Evolutionary conservation across 2,113 vertebrate species (phyloP), one percentile per base, ranked within the genome.

Genomic region (Corydoras maculifer): DNA sequence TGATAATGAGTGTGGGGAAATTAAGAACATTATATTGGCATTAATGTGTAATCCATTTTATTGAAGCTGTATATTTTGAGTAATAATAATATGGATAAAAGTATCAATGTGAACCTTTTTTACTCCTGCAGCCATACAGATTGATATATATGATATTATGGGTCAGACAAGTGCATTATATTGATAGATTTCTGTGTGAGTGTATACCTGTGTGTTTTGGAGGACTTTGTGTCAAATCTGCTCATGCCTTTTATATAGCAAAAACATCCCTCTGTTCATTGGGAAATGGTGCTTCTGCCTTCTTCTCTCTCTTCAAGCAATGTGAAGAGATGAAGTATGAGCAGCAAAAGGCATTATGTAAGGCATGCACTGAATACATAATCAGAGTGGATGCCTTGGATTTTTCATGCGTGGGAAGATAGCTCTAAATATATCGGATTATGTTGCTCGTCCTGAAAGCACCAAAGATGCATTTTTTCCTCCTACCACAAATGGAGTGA

Each of bases 321-420:
- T 58, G 71, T 79, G 72, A 82, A 62, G 74, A 81, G 81, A 81
- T 82, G 66, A 81, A 81, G 81, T 84, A 83, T 86, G 80, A 87
- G 83, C 86, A 81, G 82, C 78, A 83, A 82, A 87, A 77, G 50
- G 70, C 69, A 53, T 91, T 89, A 88, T 63, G 75, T 86, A 89
- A 90, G 59, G 2, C 82, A 76, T 76, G 81, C 84, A 84, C 77
- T 78, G 79, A 88, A 87, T 84, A 83, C 75, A 78, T 82, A 88
- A 89, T 82, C 70, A 69, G 72, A 77, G 76, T 77, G 81, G 76
- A 68, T 35, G 10, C 75, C 80, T 84, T 79, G 67, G 78, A 82
- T 72, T 80, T 83, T 82, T 86, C 69, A 81, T 78, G 81, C 83
- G 83, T 84, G 82, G 81, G 84, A 81, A 79, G 80, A 80, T 71